Base-by-base conservation (phyloP, 2,113 vertebrate species). In the Corythornis madagascariensis region DNA sequence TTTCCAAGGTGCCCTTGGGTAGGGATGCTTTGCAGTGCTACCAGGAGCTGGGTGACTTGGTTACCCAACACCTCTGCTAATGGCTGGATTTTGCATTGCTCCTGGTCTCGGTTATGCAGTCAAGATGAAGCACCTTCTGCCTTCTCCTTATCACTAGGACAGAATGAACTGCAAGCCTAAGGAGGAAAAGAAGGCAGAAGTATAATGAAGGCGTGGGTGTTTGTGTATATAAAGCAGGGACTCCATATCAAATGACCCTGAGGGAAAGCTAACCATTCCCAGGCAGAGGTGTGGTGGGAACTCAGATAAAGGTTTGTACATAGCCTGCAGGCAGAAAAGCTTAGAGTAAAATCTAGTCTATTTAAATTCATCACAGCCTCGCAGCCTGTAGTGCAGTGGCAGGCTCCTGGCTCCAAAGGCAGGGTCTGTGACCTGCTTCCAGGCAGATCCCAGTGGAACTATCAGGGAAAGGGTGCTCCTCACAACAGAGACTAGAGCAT, bases 261-360 rank as follows among this genome's bases (percentile, higher is more conserved):
- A 66, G 90, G 91, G 67, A 76, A 95, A 96, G 88, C 81, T 64
- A 90, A 92, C 93, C 63, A 96, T 95, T 96, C 94, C 91, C 92
- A 96, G 92, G 89, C 81, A 93, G 50, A 97, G 96, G 96, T 86
- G 94, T 95, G 92, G 96, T 97, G 96, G 92, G 96, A 97, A 95
- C 93, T 89, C 82, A 92, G 95, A 89, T 94, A 91, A 88, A 94
- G 82, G 10, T 59, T 77, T 88, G 89, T 60, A 81, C 76, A 50
- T 92, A 92, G 89, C 91, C 83, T 64, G 69, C 69, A 74, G 92
- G 76, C 86, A 88, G 67, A 83, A 79, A 3, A 89, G 82, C 56
- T 93, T 22, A 73, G 67, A 48, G 79, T 83, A 79, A 93, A 95
- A 90, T 66, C 11, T 9, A 55, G 56, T 67, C 40, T 72, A 26